Evolutionary conservation across 2,797 vertebrate genomes (phyloP).

Genomic region (Neopelma chrysocephalum): DNA sequence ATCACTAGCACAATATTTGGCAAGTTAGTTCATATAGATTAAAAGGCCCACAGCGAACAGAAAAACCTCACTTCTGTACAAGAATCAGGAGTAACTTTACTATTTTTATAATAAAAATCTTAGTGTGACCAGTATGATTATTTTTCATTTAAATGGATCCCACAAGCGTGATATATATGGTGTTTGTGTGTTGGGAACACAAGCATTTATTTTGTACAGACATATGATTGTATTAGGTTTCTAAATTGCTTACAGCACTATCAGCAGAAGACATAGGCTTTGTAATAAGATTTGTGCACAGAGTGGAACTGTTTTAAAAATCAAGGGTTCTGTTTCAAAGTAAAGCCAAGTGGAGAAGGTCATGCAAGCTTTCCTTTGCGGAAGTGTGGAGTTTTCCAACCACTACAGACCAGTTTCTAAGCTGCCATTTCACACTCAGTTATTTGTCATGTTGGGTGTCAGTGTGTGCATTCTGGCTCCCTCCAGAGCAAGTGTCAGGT

Average conservation of each 20-base stretch:
- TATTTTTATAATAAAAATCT: slow-evolving; percentile 33
- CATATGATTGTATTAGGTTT: not conserved
- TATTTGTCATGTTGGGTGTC: rapidly evolving
- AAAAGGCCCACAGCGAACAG: not conserved
- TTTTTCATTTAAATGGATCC: slow-evolving; percentile 17
- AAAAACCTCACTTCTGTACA: not conserved
- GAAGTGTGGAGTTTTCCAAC: not conserved
- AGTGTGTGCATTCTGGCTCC: rapidly evolving
- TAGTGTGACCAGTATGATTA: not conserved
- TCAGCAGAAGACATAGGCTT: not conserved
- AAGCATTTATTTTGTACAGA: not conserved
- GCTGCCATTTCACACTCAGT: not conserved
- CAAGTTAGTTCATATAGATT: not conserved
- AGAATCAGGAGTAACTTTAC: not conserved
- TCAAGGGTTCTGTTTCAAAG: not conserved
- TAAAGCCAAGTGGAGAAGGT: not conserved
- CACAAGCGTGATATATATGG: not conserved
- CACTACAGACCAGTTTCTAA: not conserved
- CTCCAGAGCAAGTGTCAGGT: not conserved
- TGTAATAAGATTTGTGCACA: not conserved
- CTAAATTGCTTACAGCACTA: slow-evolving; percentile 22
- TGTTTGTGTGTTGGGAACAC: not conserved
- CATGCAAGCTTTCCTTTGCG: not conserved
- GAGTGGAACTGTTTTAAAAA: not conserved
- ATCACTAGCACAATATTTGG: not conserved